phyloP scores from a whole-genome alignment of 2,888 invertebrate genomes.

The Lordiphosa fenestrarum region DNA sequence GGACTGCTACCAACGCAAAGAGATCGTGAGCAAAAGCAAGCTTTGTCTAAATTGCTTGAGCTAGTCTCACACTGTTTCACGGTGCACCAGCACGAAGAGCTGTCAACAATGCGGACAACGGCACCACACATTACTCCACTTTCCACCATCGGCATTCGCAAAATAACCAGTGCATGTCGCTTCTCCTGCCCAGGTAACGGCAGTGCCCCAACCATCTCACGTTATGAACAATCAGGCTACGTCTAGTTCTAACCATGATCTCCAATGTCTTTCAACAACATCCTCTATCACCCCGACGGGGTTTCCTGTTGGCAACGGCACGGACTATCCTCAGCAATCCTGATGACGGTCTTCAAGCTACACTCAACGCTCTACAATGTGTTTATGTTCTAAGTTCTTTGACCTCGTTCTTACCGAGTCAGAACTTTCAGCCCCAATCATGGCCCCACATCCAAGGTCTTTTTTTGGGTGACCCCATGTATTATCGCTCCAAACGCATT shows the following conservation, averaged over 20 bases:
- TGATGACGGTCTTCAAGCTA: background rate
- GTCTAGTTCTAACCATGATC: too few relatives aligned
- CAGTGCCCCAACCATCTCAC: too few relatives aligned
- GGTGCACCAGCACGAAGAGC: slow-evolving; percentile 3
- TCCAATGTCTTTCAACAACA: background rate
- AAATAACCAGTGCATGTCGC: too few relatives aligned
- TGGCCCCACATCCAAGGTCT: too few relatives aligned
- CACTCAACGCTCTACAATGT: background rate
- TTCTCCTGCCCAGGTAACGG: too few relatives aligned
- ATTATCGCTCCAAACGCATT: too few relatives aligned
- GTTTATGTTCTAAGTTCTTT: too few relatives aligned
- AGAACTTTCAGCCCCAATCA: too few relatives aligned
- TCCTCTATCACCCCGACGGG: background rate
- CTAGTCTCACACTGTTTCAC: background rate
- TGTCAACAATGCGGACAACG: background rate
- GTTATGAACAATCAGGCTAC: too few relatives aligned
- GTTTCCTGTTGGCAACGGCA: background rate
- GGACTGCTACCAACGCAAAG: background rate
- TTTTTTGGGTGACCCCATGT: too few relatives aligned
- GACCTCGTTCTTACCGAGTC: background rate
- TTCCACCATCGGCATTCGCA: too few relatives aligned
- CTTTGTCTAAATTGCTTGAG: background rate
- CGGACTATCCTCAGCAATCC: background rate
- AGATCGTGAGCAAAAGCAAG: background rate
- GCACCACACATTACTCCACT: too few relatives aligned